Base-by-base conservation (phyloP, 2,113 vertebrate genomes). In the Syngnathoides biaculeatus region DNA sequence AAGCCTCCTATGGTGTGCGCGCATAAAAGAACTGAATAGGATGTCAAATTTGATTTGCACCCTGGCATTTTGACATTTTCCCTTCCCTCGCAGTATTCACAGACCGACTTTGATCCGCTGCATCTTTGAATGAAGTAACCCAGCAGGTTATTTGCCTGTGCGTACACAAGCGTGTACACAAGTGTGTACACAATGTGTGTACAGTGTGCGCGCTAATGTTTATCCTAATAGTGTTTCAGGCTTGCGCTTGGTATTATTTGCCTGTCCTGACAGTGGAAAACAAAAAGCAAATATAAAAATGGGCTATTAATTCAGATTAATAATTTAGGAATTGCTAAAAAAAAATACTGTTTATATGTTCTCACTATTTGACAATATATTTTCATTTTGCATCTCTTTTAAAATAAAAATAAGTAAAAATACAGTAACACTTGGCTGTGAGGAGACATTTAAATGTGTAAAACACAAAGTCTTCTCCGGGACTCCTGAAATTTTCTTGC, bases 401-500 rank as follows among this genome's bases (percentile, higher is more conserved):
- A 50, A 20, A 58, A 39, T 48, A 10, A 27, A 27, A 24, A 65
- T 72, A 50, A 67, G 38, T 57, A 74, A 30, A 57, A 66, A 56
- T 76, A 79, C 71, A 65, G 7, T 45, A 52, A 61, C 75, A 69
- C 64, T 81, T 81, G 64, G 73, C 68, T 68, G 76, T 73, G 75
- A 71, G 38, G 64, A 67, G 45, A 68, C 20, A 58, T 48, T 26
- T 58, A 56, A 45, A 10, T 8, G 8, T 2, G 8, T 42, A 27
- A 40, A 61, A 67, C 17, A 22, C 38, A 58, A 47, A 61, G 40
- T 69, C 48, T 7, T 22, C 27, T 70, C 35, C 39, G 45, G 22
- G 50, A 60, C 5, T 58, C 22, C 57, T 74, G 67, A 75, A 57
- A 48, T 70, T 39, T 20, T 64, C 52, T 65, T 73, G 45, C 13